Evolutionary conservation across 2,888 invertebrate genomes (phyloP), one percentile per base, ranked within the genome.

Genomic region (Megastigmus dorsalis): DNA sequence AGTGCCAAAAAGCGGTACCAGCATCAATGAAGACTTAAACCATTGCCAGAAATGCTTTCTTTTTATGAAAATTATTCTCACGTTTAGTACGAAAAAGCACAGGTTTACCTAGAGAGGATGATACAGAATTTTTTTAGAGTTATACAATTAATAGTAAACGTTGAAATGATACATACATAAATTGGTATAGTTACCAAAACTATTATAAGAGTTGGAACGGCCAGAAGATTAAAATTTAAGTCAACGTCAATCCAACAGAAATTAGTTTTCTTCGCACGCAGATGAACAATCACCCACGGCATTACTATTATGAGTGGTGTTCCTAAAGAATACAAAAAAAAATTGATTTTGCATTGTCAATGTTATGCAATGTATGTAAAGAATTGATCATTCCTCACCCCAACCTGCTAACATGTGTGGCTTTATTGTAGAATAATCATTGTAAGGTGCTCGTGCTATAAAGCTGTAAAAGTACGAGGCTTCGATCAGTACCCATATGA

Each of bases 381-480:
- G n/a, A n/a, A n/a, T n/a, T n/a, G n/a, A n/a, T n/a, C n/a, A n/a
- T n/a, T n/a, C 3, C 52, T 70, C 43, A 70, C 70, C 70, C 70
- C 70, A 70, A 9, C 70, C 70, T 2, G 20, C 23, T 1, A 69
- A 9, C 6, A 59, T 28, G n/a, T 60, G 50, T 1, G 59, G 59
- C n/a, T 20, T 41, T 28, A 70, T 62, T 3, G 62, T 45, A 18
- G 33, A 2, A 10, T 54, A 45, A 23, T 70, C 43, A 7, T 69
- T 59, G n/a, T 52, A 70, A 18, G 70, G 70, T 13, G 62, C 60
- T 10, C 62, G 52, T 10, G 62, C 62, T n/a, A 70, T 70, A 13
- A 54, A 70, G 33, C 15, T 54, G 23, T 70, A 70, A 43, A 70
- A 70, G 20, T 70, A 70, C 62, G 54, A 70, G 33, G 54, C 62